Evolutionary conservation across 2,888 invertebrate genomes (phyloP).

Genomic region (Hypena proboscidalis): DNA sequence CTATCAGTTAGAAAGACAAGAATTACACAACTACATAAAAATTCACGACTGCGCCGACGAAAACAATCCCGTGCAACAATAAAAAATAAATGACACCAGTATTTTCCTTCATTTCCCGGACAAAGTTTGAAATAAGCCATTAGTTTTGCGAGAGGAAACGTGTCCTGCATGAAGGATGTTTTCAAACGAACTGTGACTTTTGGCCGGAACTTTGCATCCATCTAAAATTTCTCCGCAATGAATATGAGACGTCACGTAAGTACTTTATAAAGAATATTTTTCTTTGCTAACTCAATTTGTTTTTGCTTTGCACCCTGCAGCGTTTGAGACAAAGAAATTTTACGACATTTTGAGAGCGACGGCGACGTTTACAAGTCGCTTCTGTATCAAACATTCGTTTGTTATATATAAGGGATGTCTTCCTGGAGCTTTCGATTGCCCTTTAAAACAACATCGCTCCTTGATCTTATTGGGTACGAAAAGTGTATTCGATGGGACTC

Average conservation of each 20-base stretch:
- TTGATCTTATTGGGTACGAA: slow-evolving; percentile 18
- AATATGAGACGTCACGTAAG: slow-evolving; percentile 38
- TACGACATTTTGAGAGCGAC: slow-evolving; percentile 16
- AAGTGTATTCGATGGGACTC: slow-evolving; percentile 10
- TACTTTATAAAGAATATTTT: slow-evolving; percentile 29
- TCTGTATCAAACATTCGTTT: slow-evolving; percentile 7
- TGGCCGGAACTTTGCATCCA: slow-evolving; percentile 28
- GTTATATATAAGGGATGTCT: slow-evolving; percentile 10
- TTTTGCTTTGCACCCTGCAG: slow-evolving; percentile 16
- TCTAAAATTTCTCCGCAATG: slow-evolving; percentile 26
- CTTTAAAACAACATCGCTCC: slow-evolving; percentile 29
- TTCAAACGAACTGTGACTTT: slow-evolving; percentile 40
- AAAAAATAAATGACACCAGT: slow-evolving; percentile 40
- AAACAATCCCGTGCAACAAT: slow-evolving; percentile 28
- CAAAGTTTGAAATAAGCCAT: slow-evolving; percentile 53
- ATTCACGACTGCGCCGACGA: slow-evolving; percentile 12
- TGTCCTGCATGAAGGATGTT: slow-evolving; percentile 42
- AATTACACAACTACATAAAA: slow-evolving; percentile 22
- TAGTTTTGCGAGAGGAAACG: slow-evolving; percentile 48
- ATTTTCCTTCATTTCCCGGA: slow-evolving; percentile 38
- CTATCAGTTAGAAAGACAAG: not conserved
- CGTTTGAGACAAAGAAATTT: slow-evolving; percentile 13
- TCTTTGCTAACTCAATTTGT: slow-evolving; percentile 28
- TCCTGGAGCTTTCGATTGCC: slow-evolving; percentile 21
- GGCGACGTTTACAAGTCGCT: slow-evolving; percentile 13